Conservation (phyloP, 2,797 vertebrate genomes). For the Paguma larvata region DNA sequence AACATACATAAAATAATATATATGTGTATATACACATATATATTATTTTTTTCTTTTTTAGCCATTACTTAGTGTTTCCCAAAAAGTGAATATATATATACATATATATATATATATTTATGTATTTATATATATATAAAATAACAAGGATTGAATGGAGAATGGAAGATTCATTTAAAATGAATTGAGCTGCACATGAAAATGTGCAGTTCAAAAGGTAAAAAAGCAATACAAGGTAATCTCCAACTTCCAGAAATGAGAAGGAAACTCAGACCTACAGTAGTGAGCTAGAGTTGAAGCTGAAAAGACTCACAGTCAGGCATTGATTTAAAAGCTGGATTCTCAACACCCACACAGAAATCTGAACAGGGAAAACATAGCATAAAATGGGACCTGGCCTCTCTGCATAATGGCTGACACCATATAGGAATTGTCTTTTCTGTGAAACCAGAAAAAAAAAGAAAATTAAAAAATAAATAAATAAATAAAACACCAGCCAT, state of each 20-base stretch:
- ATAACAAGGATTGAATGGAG: neutral
- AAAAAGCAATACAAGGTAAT: neutral
- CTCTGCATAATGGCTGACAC: neutral
- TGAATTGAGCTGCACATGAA: neutral
- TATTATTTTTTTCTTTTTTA: neutral
- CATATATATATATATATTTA: neutral
- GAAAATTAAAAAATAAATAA: neutral
- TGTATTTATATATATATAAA: neutral
- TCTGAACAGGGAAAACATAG: neutral
- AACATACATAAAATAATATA: neutral
- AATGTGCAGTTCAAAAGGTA: neutral
- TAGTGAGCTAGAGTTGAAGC: neutral
- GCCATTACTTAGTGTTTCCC: neutral
- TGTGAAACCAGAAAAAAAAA: neutral
- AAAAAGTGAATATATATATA: neutral
- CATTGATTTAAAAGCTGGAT: neutral
- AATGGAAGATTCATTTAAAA: constrained; percentile 12
- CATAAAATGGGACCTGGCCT: neutral
- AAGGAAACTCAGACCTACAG: neutral
- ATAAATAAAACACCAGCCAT: neutral
- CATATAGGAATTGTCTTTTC: neutral
- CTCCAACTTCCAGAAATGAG: neutral
- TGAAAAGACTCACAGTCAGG: neutral
- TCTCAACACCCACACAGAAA: neutral
- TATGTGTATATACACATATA: neutral